Evolutionary conservation across 2,113 vertebrate genomes (phyloP).

Genomic region (Chaenogobius annularis): DNA sequence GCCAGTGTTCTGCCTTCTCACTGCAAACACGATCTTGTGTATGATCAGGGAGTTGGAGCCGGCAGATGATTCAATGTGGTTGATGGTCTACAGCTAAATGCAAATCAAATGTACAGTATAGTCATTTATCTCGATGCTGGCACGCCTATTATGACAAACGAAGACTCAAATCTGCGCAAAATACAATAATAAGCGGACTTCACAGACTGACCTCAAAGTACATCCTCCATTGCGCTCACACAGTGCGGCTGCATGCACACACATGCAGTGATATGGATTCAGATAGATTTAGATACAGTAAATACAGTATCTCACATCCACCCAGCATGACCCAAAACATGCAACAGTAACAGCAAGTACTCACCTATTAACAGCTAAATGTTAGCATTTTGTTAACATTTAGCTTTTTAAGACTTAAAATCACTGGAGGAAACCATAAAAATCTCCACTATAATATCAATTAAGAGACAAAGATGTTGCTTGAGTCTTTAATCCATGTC

Average conservation of each 20-base stretch:
- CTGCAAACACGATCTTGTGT: conserved; percentile 40
- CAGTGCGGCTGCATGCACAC: not conserved
- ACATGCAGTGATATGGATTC: conserved; percentile 10
- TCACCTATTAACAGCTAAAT: conserved; percentile 59
- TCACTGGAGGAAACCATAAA: conserved; percentile 49
- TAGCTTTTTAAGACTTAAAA: conserved; percentile 42
- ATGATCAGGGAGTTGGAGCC: conserved; percentile 33
- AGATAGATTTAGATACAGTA: not conserved
- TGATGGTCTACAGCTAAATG: conserved; percentile 30
- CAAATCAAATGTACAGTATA: conserved; percentile 2
- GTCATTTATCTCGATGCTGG: conserved; percentile 4
- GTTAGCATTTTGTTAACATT: conserved; percentile 46
- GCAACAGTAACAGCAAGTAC: conserved; percentile 54
- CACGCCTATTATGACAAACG: not conserved
- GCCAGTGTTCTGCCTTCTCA: conserved; percentile 11
- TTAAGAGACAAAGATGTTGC: conserved; percentile 59
- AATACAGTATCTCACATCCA: conserved; percentile 14
- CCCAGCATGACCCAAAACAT: conserved; percentile 33
- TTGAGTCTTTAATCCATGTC: conserved; percentile 72
- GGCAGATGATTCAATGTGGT: conserved; percentile 13
- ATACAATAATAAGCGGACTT: not conserved
- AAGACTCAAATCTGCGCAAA: not conserved
- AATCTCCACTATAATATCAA: conserved; percentile 48
- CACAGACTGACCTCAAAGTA: conserved; percentile 20
- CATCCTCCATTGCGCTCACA: not conserved